Percentiles rank a stretch among this genome's conserved stretches.
These are phyloP conservation scores for Liasis olivaceus DNA, from an alignment of 2,797 vertebrate genomes.

Conservation along the genomic window DNA sequence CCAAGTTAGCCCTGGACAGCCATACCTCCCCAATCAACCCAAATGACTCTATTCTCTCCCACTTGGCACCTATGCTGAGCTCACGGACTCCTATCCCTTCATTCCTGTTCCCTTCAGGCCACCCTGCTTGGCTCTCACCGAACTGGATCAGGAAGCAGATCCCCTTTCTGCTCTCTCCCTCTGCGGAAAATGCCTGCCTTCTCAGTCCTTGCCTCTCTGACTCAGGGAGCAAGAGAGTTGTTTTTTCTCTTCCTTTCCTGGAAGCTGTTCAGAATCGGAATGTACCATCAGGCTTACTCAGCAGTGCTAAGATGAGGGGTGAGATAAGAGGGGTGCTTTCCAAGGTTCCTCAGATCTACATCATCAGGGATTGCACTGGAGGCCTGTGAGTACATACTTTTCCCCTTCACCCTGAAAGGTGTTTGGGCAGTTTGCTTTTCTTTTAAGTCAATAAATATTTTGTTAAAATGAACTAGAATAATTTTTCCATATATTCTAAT, in stretches of 20 bases:
- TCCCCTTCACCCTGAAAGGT: neutral
- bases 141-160: neutral
- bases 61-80: neutral
- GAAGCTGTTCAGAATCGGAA: neutral
- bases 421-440: neutral
- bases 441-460: constrained; percentile 25
- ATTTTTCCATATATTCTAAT: neutral
- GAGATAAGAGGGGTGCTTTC: neutral
- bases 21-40: neutral
- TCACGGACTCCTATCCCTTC: neutral
- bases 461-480: neutral
- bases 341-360: neutral
- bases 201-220: neutral
- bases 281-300: neutral
- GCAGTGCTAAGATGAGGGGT: neutral
- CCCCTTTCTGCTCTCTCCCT: neutral
- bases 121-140: neutral
- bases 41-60: neutral
- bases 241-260: neutral
- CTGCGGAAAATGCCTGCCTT: neutral
- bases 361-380: neutral
- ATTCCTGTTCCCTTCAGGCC: neutral
- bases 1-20: neutral
- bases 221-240: neutral
- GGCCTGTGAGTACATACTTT: neutral